Conservation (phyloP, 2,113 vertebrate genomes). For the Amblyopsis rosae region DNA sequence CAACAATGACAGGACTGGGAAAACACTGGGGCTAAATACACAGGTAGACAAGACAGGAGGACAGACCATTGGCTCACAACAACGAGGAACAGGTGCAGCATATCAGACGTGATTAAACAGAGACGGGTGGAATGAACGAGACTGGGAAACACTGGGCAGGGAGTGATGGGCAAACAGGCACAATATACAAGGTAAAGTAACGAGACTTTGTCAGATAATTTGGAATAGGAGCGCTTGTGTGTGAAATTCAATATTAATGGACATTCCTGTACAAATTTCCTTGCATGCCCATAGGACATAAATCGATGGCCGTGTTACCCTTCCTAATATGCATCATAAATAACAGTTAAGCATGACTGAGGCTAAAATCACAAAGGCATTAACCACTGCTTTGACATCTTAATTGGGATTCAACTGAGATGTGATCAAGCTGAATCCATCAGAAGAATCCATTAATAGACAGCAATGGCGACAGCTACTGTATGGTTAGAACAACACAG, state of each 20-base stretch:
- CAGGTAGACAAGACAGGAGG: too few relatives aligned
- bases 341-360: constrained; percentile 74
- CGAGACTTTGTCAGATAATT: constrained; percentile 41
- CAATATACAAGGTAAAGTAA: too few relatives aligned
- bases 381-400: constrained; percentile 74
- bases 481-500: constrained; percentile 36
- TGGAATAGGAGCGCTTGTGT: constrained; percentile 64
- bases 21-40: too few relatives aligned
- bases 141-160: too few relatives aligned
- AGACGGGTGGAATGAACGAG: too few relatives aligned
- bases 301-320: constrained; percentile 78
- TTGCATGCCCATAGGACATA: constrained; percentile 74
- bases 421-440: constrained; percentile 70
- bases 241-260: constrained; percentile 71
- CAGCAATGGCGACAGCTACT: constrained; percentile 47
- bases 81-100: too few relatives aligned
- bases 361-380: constrained; percentile 71
- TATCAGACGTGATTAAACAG: too few relatives aligned
- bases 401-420: constrained; percentile 76
- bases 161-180: too few relatives aligned
- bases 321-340: constrained; percentile 80
- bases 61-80: too few relatives aligned
- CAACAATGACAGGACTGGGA: too few relatives aligned
- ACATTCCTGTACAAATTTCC: constrained; percentile 77
- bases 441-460: constrained; percentile 15